These are phyloP conservation scores for Malaclemys terrapin DNA, from an alignment of 2,113 vertebrate species.

Conservation along the genomic window DNA sequence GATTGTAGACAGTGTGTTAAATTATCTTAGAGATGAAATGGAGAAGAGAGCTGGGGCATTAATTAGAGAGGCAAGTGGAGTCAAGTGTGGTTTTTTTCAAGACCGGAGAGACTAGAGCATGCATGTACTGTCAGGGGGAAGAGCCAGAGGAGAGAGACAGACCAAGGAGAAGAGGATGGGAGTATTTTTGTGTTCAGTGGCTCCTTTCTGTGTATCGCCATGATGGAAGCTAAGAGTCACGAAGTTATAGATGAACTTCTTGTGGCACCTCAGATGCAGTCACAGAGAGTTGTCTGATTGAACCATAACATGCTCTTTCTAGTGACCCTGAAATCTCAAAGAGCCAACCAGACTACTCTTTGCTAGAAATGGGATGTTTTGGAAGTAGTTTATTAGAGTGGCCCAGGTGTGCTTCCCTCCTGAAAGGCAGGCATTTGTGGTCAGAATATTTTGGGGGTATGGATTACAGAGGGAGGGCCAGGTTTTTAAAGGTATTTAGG, in stretches of 20 bases:
- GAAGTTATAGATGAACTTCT: not conserved
- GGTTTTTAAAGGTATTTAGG: no score
- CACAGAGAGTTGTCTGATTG: no score
- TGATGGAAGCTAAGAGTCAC: slow-evolving; percentile 25
- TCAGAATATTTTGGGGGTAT: not conserved
- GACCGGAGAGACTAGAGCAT: no score
- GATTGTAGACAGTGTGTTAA: no score
- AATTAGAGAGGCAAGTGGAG: no score
- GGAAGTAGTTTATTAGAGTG: not conserved
- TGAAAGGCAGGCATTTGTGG: not conserved
- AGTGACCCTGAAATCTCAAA: not conserved
- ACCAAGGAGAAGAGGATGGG: not conserved
- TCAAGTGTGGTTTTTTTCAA: no score
- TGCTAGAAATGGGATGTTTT: not conserved
- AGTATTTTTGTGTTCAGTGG: slow-evolving; percentile 17
- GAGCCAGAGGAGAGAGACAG: no score
- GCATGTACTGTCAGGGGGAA: no score
- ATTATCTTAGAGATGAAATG: no score
- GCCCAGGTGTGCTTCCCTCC: not conserved
- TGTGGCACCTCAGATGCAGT: no score
- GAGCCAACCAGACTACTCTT: not conserved
- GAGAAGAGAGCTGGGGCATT: no score
- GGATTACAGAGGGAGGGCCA: no score
- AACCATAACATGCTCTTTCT: not conserved
- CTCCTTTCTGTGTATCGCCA: slow-evolving; percentile 21